A percentile compares a stretch with the other conserved stretches of the same genome.
Conservation (phyloP, 2,113 vertebrate species). For the Proterorhinus semilunaris region DNA sequence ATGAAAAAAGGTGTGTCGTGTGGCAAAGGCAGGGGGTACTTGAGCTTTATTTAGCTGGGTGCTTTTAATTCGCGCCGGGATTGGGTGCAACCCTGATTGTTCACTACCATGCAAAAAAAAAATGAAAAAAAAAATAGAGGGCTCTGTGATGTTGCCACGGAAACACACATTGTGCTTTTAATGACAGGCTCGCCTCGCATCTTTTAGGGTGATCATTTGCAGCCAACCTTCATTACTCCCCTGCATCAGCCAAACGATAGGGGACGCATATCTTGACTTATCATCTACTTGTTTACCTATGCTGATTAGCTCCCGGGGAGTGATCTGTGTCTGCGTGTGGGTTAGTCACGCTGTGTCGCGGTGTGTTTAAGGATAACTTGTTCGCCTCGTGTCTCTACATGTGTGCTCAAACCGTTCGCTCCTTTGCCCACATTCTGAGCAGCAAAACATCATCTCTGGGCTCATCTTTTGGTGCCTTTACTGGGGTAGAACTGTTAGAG, state of each 20-base stretch:
- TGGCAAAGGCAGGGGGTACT: slow-evolving; percentile 46
- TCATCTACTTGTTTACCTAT: slow-evolving; percentile 38
- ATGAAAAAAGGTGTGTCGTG: slow-evolving; percentile 13
- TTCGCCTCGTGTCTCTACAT: slow-evolving; percentile 48
- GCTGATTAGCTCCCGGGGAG: slow-evolving; percentile 44
- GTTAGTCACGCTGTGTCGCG: slow-evolving; percentile 9
- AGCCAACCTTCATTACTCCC: slow-evolving; percentile 33
- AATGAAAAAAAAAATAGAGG: slow-evolving; percentile 47
- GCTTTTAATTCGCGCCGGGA: slow-evolving; percentile 69
- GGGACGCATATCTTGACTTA: slow-evolving; percentile 26
- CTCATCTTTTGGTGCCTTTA: neutral
- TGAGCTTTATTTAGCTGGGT: slow-evolving; percentile 74
- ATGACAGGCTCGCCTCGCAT: slow-evolving; percentile 68
- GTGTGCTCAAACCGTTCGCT: slow-evolving; percentile 32
- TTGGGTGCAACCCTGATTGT: slow-evolving; percentile 64
- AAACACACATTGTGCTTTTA: slow-evolving; percentile 72
- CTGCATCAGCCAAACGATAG: slow-evolving; percentile 17
- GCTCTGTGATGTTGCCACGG: slow-evolving; percentile 73
- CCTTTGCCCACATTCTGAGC: slow-evolving; percentile 52
- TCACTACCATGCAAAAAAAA: slow-evolving; percentile 55
- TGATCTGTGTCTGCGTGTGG: slow-evolving; percentile 28
- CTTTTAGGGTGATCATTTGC: slow-evolving; percentile 66
- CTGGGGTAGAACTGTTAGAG: neutral
- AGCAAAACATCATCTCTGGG: slow-evolving; percentile 55
- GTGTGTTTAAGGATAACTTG: slow-evolving; percentile 21